Evolutionary conservation across 92 coral and sea anemone species (phyloP), one percentile per base, ranked within the genome.

Genomic region (Anthopleura xanthogrammica): DNA sequence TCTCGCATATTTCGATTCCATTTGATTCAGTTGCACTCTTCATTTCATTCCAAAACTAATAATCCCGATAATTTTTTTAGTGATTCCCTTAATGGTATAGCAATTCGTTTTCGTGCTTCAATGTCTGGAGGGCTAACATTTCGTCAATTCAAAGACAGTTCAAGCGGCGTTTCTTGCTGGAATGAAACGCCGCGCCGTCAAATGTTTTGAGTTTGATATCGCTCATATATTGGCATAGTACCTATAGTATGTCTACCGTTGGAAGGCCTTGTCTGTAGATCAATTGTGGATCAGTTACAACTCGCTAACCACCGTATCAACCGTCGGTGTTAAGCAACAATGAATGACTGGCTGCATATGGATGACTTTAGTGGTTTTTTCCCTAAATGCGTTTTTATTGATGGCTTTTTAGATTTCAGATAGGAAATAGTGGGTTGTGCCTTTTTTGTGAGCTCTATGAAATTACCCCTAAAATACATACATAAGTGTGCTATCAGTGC

Each of bases 331-430:
- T 68, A 68, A 68, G 74, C 74, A 68, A 68, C 74, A 68, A 68
- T 68, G 42, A 36, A 36, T 68, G 74, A 68, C 74, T 68, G 19
- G 16, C 46, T 68, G 74, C 74, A 68, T 68, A 68, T 68, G 42
- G 74, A 68, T 68, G 74, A 36, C 41, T 41, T 10, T 80, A 62
- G 83, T 64, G 83, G 83, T 80, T 80, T 80, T 39, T 11, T 54
- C 70, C 39, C 22, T 80, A 80, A 80, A 80, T 80, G 83, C 60
- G 75, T 80, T 80, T 75, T 80, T 80, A 80, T 65, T 64, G 83
- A 80, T 80, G 76, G 55, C 83, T 60, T 80, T 80, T 80, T 62
- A 80, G 83, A 80, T 80, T 80, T 24, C 9, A 60, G 83, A 80
- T 80, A 80, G 83, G 12, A 36, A 60, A 46, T 54, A 79, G 82